Conservation (phyloP, 2,797 vertebrate species). For the Tenualosa ilisha region DNA sequence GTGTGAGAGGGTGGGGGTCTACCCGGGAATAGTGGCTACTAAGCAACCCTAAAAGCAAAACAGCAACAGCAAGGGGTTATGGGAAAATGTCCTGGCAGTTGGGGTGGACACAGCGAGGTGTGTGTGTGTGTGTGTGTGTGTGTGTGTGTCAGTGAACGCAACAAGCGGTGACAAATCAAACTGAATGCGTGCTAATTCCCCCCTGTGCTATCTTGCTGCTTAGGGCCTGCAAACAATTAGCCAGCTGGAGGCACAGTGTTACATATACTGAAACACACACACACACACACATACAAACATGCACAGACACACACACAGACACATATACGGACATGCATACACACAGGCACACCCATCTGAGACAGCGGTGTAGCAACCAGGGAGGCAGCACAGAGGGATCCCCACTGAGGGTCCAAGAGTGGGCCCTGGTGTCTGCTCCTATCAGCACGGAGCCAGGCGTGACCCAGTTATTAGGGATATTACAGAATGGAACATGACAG, state of each 20-base stretch:
- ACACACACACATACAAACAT: slow-evolving; percentile 4
- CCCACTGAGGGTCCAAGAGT: too few species aligned
- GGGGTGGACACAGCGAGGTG: neutral
- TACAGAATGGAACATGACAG: too few species aligned
- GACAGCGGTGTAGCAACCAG: neutral
- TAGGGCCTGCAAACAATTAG: slow-evolving; percentile 60
- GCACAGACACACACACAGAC: slow-evolving; percentile 14
- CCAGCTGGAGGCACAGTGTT: slow-evolving; percentile 55
- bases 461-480: too few species aligned
- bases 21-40: slow-evolving; percentile 62
- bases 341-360: neutral
- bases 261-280: neutral
- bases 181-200: slow-evolving; percentile 58
- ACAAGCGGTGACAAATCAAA: slow-evolving; percentile 42
- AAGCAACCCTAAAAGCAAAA: slow-evolving; percentile 65
- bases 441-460: too few species aligned
- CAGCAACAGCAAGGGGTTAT: slow-evolving; percentile 56
- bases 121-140: too few species aligned
- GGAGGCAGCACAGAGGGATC: neutral
- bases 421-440: too few species aligned
- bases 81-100: slow-evolving; percentile 54
- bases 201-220: slow-evolving; percentile 44
- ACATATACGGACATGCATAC: neutral
- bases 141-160: neutral
- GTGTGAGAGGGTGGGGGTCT: slow-evolving; percentile 44